Percentiles rank a stretch among this genome's conserved stretches.
phyloP scores from a whole-genome alignment of 2,113 vertebrate genomes.

The Uria aalge region DNA sequence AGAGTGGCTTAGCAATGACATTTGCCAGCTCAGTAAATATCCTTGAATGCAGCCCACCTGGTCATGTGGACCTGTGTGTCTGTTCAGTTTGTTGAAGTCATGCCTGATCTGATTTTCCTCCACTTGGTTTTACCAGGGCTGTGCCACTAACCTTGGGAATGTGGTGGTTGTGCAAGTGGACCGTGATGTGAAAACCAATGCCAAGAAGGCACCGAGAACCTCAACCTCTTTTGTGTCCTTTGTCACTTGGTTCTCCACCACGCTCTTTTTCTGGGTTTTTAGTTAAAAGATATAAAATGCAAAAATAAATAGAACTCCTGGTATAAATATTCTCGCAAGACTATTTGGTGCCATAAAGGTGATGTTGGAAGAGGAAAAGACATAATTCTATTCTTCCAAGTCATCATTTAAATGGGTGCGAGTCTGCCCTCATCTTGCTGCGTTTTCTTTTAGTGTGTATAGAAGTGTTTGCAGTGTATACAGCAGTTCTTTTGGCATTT shows the following conservation, averaged over 20 bases:
- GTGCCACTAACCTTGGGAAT: background rate
- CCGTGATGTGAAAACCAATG: background rate
- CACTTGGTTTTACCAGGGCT: background rate
- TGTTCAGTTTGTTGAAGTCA: background rate
- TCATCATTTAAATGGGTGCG: background rate
- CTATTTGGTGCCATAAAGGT: background rate
- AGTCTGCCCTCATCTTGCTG: background rate
- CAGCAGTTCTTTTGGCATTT: background rate
- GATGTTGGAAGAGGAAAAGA: background rate
- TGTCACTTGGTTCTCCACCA: background rate
- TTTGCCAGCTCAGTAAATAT: background rate
- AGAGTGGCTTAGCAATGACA: background rate
- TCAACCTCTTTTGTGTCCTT: background rate
- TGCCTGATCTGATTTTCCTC: background rate
- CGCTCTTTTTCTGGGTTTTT: background rate
- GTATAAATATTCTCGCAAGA: background rate
- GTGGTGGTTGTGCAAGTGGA: background rate
- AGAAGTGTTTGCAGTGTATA: background rate
- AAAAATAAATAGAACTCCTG: background rate
- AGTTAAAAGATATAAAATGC: background rate
- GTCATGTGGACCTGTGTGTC: background rate
- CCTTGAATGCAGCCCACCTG: background rate
- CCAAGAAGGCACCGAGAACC: background rate
- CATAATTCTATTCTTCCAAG: background rate
- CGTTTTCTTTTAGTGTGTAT: background rate